Conservation (phyloP, 2,888 invertebrate species). For the Onchidella celtica region DNA sequence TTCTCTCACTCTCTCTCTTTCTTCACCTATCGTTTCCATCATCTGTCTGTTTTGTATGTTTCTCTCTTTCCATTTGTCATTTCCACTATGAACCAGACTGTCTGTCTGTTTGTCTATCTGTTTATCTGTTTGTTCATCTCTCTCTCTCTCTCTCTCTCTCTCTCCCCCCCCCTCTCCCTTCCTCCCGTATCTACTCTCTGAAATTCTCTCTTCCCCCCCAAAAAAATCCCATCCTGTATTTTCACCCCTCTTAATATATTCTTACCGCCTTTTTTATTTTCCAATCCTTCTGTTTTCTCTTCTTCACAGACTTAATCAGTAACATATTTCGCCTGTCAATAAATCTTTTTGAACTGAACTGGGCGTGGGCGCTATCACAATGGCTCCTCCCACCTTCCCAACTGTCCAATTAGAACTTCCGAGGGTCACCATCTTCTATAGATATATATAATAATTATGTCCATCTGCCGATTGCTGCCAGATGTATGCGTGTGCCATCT, state of each 20-base stretch:
- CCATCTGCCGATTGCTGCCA: too few species aligned
- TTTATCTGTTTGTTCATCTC: background rate
- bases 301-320: too few species aligned
- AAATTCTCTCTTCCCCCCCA: background rate
- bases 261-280: background rate
- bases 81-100: constrained; percentile 13
- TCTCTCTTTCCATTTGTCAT: constrained; percentile 9
- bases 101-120: constrained; percentile 23
- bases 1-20: constrained; percentile 33
- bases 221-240: background rate
- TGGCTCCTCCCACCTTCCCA: background rate
- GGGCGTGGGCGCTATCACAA: too few species aligned
- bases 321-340: too few species aligned
- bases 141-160: constrained; percentile 28
- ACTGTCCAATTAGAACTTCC: background rate
- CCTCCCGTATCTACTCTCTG: background rate
- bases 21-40: background rate
- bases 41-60: background rate
- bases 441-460: too few species aligned
- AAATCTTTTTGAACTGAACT: too few species aligned
- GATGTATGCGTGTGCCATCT: too few species aligned
- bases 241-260: too few species aligned
- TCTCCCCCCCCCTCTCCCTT: background rate
- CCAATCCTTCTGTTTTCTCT: background rate
- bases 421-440: too few species aligned